These are phyloP conservation scores for Temnothorax nylanderi DNA, from an alignment of 1,140 invertebrate species.

Conservation along the genomic window DNA sequence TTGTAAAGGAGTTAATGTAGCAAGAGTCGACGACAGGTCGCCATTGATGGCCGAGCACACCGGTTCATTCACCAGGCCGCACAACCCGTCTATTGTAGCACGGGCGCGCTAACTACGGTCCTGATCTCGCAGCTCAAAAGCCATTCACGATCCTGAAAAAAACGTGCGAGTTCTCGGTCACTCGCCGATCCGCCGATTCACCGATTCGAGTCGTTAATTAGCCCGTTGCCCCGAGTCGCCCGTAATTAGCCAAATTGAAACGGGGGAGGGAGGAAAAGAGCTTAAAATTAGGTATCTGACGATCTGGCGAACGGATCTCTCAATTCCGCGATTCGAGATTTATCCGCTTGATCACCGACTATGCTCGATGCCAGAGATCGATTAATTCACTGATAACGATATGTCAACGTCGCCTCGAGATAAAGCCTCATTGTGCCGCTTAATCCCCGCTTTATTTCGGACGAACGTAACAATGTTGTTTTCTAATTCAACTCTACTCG, in stretches of 20 bases:
- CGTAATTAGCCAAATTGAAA: slow-evolving; percentile 43
- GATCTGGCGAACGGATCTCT: slow-evolving; percentile 14
- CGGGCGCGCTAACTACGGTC: slow-evolving; percentile 16
- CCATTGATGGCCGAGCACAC: slow-evolving; percentile 79
- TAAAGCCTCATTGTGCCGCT: background rate
- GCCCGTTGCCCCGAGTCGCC: too few species aligned
- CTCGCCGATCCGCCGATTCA: slow-evolving; percentile 39
- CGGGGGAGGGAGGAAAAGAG: too few species aligned
- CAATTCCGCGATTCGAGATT: slow-evolving; percentile 1
- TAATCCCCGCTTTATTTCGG: background rate
- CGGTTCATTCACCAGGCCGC: slow-evolving; percentile 77
- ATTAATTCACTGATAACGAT: slow-evolving; percentile 2
- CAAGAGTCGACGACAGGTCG: slow-evolving; percentile 79
- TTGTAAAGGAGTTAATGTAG: slow-evolving; percentile 82
- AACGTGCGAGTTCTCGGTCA: slow-evolving; percentile 50
- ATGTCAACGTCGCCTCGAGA: background rate
- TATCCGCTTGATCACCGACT: background rate
- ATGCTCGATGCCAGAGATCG: background rate
- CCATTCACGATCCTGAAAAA: slow-evolving; percentile 47
- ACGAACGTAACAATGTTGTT: background rate
- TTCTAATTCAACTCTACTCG: background rate
- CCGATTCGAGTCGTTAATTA: slow-evolving; percentile 8
- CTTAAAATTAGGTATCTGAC: slow-evolving; percentile 3
- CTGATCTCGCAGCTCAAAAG: slow-evolving; percentile 38
- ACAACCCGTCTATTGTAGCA: slow-evolving; percentile 79